Conservation (phyloP, 2,888 invertebrate species). For the Lepidonotus clava region DNA sequence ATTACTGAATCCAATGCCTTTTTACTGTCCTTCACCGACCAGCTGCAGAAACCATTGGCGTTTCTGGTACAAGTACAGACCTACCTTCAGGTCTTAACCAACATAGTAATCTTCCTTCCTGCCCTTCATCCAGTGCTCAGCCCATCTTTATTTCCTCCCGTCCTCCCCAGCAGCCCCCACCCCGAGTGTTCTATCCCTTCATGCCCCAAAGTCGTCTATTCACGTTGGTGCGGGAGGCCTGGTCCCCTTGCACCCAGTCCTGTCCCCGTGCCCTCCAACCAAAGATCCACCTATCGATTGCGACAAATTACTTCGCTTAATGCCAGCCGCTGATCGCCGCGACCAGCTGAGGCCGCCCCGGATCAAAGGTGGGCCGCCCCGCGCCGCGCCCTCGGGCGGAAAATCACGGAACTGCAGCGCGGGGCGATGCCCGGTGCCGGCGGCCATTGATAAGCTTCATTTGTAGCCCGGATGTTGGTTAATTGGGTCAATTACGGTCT, state of each 20-base stretch:
- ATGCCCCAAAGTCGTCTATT: too few relatives aligned
- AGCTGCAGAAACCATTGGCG: too few relatives aligned
- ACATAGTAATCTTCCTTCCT: too few relatives aligned
- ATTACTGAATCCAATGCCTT: too few relatives aligned
- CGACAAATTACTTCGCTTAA: slow-evolving; percentile 36
- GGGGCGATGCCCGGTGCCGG: slow-evolving; percentile 4
- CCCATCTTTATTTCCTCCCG: too few relatives aligned
- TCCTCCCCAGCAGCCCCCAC: too few relatives aligned
- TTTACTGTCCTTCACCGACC: too few relatives aligned
- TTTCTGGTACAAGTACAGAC: too few relatives aligned
- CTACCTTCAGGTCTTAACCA: too few relatives aligned
- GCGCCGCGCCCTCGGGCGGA: slow-evolving; percentile 40
- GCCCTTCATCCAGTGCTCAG: too few relatives aligned
- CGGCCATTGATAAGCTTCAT: slow-evolving; percentile 51
- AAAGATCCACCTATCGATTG: slow-evolving; percentile 47
- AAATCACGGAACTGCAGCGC: slow-evolving; percentile 48
- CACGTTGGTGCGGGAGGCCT: too few relatives aligned
- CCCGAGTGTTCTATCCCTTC: too few relatives aligned
- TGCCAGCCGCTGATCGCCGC: slow-evolving; percentile 31
- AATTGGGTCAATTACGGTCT: slow-evolving; percentile 46
- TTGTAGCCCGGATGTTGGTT: slow-evolving; percentile 31
- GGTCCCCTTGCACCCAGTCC: not conserved
- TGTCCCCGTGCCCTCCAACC: not conserved
- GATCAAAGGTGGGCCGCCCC: slow-evolving; percentile 40
- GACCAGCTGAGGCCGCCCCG: slow-evolving; percentile 20